These are phyloP conservation scores for Trichonephila inaurata DNA, from an alignment of 1,140 invertebrate genomes.

Conservation along the genomic window DNA sequence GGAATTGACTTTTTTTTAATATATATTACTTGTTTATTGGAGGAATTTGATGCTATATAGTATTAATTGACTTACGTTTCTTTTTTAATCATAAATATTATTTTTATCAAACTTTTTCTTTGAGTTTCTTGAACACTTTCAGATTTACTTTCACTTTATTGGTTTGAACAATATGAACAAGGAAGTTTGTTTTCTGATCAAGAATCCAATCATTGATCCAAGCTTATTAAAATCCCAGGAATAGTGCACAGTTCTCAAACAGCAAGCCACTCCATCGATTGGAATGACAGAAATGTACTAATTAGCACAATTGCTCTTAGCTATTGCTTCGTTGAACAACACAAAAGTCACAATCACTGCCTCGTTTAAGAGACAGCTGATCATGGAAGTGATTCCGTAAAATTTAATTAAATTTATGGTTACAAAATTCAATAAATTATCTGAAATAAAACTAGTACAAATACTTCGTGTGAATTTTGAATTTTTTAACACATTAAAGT, in stretches of 20 bases:
- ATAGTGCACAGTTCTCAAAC: constrained; percentile 33
- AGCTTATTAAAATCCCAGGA: constrained; percentile 48
- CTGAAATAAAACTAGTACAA: neutral
- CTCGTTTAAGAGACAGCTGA: neutral
- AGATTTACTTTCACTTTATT: neutral
- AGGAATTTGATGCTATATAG: too few relatives aligned
- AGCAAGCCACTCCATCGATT: constrained; percentile 45
- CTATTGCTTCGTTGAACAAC: constrained; percentile 40
- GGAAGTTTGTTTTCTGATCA: neutral
- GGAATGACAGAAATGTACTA: constrained; percentile 1
- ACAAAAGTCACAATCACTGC: constrained; percentile 17
- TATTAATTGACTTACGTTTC: too few relatives aligned
- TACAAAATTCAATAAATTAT: neutral
- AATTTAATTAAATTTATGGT: neutral
- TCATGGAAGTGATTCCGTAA: neutral
- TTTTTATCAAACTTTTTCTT: too few relatives aligned
- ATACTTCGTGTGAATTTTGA: too few relatives aligned
- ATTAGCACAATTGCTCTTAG: constrained; percentile 40
- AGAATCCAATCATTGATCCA: constrained; percentile 41
- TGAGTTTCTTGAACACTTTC: neutral
- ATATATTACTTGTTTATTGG: too few relatives aligned
- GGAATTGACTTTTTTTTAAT: too few relatives aligned
- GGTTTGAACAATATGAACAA: neutral
- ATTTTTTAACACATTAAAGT: neutral
- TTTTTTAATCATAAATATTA: too few relatives aligned